Evolutionary conservation across 1,140 invertebrate genomes (phyloP).

Genomic region (Archegozetes longisetosus): DNA sequence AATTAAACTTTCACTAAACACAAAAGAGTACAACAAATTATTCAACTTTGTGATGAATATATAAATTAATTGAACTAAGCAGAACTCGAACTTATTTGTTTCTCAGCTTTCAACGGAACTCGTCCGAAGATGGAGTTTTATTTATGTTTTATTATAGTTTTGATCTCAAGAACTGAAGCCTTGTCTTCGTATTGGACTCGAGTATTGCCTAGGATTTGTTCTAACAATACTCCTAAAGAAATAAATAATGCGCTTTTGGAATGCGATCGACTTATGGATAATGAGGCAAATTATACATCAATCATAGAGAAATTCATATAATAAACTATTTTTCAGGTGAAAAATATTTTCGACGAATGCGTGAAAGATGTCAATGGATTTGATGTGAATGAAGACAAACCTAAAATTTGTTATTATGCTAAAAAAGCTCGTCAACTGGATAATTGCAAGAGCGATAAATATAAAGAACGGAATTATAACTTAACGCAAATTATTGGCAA

Average conservation of each 20-base stretch:
- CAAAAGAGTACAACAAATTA: no score
- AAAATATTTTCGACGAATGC: slow-evolving; percentile 8
- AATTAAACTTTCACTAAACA: no score
- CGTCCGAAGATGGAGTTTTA: no score
- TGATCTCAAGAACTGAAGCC: no score
- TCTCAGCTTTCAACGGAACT: no score
- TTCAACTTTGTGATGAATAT: no score
- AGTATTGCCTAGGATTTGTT: slow-evolving; percentile 1
- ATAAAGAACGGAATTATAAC: neutral
- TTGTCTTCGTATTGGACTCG: slow-evolving; percentile 9
- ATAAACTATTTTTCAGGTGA: neutral
- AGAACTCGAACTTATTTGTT: no score
- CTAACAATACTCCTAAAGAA: neutral
- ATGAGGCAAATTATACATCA: neutral
- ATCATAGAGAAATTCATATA: neutral
- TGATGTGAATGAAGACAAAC: neutral
- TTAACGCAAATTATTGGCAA: neutral
- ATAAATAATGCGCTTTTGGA: neutral
- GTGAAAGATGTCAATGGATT: neutral
- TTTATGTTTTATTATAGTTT: no score
- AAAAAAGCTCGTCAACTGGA: neutral
- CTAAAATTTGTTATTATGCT: slow-evolving; percentile 7
- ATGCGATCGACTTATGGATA: slow-evolving; percentile 9
- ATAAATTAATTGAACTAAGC: no score
- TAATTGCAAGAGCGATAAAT: slow-evolving; percentile 1